phyloP scores from a whole-genome alignment of 2,113 vertebrate genomes.

The Motacilla tschutschensis region DNA sequence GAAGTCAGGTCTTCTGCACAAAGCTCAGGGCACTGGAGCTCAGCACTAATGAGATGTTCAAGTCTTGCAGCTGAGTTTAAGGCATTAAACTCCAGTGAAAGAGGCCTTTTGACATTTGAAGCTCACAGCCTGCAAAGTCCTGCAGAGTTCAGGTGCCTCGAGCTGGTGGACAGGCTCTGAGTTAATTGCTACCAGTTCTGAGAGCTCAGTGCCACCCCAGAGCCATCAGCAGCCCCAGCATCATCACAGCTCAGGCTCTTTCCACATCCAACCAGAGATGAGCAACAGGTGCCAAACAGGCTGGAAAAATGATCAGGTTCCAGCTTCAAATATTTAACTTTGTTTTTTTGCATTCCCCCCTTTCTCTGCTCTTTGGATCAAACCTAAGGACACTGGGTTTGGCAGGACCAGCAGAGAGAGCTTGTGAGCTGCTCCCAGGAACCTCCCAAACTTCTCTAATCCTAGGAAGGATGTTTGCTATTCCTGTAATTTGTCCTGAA shows the following conservation, averaged over 20 bases:
- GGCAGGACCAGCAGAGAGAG: conserved; percentile 6
- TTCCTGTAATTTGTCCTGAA: conserved; percentile 35
- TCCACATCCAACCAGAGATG: not conserved
- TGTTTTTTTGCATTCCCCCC: not conserved
- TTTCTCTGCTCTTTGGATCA: not conserved
- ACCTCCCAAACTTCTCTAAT: not conserved
- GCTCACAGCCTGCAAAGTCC: not conserved
- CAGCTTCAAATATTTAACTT: not conserved
- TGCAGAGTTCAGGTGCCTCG: not conserved
- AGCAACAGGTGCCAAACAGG: not conserved
- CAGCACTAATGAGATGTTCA: not conserved
- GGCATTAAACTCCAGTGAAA: not conserved
- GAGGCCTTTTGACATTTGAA: not conserved
- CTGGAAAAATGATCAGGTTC: not conserved
- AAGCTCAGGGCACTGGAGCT: not conserved
- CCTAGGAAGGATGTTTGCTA: not conserved
- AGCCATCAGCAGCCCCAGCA: not conserved
- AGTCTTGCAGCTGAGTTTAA: not conserved
- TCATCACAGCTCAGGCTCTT: not conserved
- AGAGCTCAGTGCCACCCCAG: not conserved
- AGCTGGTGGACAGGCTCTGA: not conserved
- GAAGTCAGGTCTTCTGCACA: not conserved
- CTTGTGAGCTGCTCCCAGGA: not conserved
- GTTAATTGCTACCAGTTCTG: not conserved
- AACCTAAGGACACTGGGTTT: not conserved